phyloP scores from a whole-genome alignment of 1,140 invertebrate species.

The Triops cancriformis region DNA sequence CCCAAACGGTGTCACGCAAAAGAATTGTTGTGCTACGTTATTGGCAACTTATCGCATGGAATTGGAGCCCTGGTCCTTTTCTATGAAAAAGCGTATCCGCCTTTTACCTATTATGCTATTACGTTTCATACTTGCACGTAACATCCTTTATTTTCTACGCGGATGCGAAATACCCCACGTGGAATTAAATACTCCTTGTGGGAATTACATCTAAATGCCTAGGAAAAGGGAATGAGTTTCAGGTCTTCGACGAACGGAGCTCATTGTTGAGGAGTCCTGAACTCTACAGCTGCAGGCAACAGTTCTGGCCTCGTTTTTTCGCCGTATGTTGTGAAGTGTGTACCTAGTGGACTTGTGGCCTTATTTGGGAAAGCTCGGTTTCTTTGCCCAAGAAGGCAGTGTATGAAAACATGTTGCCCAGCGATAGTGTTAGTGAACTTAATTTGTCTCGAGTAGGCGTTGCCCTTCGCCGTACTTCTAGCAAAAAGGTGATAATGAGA shows the following conservation, averaged over 20 bases:
- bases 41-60: not conserved
- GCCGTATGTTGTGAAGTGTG: not conserved
- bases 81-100: not conserved
- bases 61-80: not conserved
- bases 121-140: too few relatives aligned
- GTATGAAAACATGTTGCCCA: constrained; percentile 17
- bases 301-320: not conserved
- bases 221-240: not conserved
- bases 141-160: too few relatives aligned
- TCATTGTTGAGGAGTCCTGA: not conserved
- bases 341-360: not conserved
- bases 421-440: constrained; percentile 16
- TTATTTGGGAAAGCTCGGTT: not conserved
- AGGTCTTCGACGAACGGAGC: not conserved
- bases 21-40: not conserved
- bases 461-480: constrained; percentile 22
- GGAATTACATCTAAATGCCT: too few relatives aligned
- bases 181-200: too few relatives aligned
- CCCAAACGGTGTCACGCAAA: too few relatives aligned
- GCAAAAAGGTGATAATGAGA: constrained; percentile 22
- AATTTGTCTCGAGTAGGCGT: constrained; percentile 25
- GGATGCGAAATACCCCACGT: too few relatives aligned
- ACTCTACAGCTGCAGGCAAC: not conserved
- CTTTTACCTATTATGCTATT: not conserved
- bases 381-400: not conserved